Conservation (phyloP, 2,888 invertebrate species). For the Keiferia lycopersicella region DNA sequence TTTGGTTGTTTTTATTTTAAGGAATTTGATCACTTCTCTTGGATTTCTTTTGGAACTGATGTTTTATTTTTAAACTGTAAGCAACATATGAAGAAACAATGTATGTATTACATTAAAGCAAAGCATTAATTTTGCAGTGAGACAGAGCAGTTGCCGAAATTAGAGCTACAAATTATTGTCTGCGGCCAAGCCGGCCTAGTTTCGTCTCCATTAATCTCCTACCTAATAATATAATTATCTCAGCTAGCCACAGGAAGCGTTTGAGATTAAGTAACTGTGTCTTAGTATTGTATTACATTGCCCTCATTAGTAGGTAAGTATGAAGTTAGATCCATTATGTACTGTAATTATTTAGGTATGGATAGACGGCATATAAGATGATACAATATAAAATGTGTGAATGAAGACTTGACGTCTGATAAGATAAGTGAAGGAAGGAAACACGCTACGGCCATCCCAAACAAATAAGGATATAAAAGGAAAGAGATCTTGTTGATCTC, state of each 20-base stretch:
- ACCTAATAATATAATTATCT: conserved; percentile 11
- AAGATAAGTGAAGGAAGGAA: too few species aligned
- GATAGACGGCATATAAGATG: too few species aligned
- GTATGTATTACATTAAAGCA: not conserved
- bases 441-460: too few species aligned
- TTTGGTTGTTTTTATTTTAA: conserved; percentile 1
- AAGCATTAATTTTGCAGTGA: conserved; percentile 7
- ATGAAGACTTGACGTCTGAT: too few species aligned
- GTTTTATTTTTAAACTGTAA: not conserved
- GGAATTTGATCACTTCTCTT: not conserved
- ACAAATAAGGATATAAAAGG: too few species aligned
- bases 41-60: not conserved
- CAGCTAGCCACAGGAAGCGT: conserved; percentile 5
- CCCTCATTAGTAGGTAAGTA: not conserved
- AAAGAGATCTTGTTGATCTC: not conserved
- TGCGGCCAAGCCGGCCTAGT: not conserved
- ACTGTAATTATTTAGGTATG: not conserved
- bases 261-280: conserved; percentile 3
- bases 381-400: too few species aligned
- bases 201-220: conserved; percentile 3
- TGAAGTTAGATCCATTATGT: not conserved
- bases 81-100: not conserved
- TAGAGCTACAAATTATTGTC: conserved; percentile 10
- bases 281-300: not conserved
- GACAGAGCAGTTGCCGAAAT: conserved; percentile 1